These are phyloP conservation scores for Lordiphosa andalusiaca DNA, from an alignment of 2,888 invertebrate species.

Conservation along the genomic window DNA sequence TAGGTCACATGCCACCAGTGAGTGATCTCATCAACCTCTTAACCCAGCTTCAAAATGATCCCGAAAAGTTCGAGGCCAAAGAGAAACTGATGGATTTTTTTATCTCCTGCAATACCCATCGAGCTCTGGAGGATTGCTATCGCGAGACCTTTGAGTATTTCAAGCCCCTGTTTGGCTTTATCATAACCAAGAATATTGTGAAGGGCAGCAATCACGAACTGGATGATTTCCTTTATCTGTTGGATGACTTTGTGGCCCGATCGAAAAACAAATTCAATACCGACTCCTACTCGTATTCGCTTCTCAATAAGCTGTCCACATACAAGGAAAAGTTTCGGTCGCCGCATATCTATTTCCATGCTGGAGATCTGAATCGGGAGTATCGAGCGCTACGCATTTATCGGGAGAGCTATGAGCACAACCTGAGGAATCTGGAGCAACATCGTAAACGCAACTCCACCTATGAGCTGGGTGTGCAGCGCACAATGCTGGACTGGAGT, in stretches of 20 bases:
- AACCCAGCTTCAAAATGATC: conserved; percentile 70
- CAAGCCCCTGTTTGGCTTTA: conserved; percentile 77
- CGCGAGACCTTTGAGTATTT: conserved; percentile 77
- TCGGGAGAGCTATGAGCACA: conserved; percentile 76
- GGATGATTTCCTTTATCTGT: conserved; percentile 56
- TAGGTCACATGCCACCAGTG: conserved; percentile 70
- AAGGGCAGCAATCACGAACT: conserved; percentile 61
- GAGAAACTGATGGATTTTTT: conserved; percentile 76
- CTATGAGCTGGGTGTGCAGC: conserved; percentile 66
- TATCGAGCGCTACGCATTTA: conserved; percentile 69
- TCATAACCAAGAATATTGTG: conserved; percentile 69
- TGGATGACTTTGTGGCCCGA: conserved; percentile 60
- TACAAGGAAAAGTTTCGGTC: conserved; percentile 66
- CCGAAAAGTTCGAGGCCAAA: conserved; percentile 74
- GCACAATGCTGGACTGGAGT: conserved; percentile 76
- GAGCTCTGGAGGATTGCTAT: conserved; percentile 76
- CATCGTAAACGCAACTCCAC: conserved; percentile 69
- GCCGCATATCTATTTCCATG: conserved; percentile 68
- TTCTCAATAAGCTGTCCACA: conserved; percentile 52
- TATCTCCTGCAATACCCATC: conserved; percentile 73
- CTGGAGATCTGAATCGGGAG: conserved; percentile 66
- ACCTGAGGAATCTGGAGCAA: conserved; percentile 67
- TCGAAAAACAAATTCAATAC: conserved; percentile 39
- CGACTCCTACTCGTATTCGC: conserved; percentile 47
- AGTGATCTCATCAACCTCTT: conserved; percentile 68